Base-by-base conservation (phyloP, 2,888 invertebrate genomes). In the Idaea straminata region DNA sequence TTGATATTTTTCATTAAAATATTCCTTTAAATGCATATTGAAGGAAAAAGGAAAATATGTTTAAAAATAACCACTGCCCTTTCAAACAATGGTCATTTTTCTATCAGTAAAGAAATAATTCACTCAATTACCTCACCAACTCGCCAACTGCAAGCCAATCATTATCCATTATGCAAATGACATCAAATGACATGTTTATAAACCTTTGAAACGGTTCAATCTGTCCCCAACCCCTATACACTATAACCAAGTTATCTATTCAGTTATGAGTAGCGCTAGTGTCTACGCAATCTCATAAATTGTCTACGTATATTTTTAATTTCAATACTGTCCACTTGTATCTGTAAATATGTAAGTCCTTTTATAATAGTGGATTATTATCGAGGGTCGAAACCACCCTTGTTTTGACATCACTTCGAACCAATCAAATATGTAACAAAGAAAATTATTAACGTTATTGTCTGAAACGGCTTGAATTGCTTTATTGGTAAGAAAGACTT, bases 381-480 rank as follows among this genome's bases (percentile, higher is more conserved):
- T 83, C 71, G 64, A 72, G 83, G 82, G 82, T 78, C 76, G 71
- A 62, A 78, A 75, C 81, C 81, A 85, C 86, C 88, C 89, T 77
- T 82, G 78, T 83, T 82, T 78, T 79, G 82, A 80, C 84, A 83
- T 81, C 83, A 84, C 82, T 82, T 78, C 77, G 81, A 79, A 79
- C 83, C 86, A 84, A 87, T 89, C 86, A 85, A 88, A 89, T 87
- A 88, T 88, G 82, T 82, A 87, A 88, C 89, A 90, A 89, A 80
- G 77, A 74, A 77, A 77, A 86, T 6, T 6, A 47, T 6, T 47
- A 3, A 47, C 47, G 10, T 25, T 3, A 25, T 25, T 25, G 3
- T 25, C 1, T 47, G 13, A 6, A 47, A 47, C 47, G 7, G 10
- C 10, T 47, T 47, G 47, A 47, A 47, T 47, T 47, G 47, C 47